phyloP scores from a whole-genome alignment of 2,888 invertebrate genomes.

The Notodonta dromedarius region DNA sequence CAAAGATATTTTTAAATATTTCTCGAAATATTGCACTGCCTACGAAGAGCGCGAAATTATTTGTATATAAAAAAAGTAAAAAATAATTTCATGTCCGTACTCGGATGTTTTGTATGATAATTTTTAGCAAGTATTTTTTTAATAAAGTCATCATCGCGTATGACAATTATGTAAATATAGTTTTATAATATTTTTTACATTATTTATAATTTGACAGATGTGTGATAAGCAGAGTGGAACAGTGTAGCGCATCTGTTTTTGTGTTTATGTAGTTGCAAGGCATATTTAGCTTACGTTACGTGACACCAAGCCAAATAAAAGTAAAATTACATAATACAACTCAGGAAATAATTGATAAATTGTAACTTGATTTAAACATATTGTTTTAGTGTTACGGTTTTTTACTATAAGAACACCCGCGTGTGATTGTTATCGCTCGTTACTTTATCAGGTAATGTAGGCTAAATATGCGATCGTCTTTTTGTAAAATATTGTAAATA shows the following conservation, averaged over 20 bases:
- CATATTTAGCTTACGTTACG: conserved; percentile 59
- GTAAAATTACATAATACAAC: not conserved
- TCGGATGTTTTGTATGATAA: conserved; percentile 58
- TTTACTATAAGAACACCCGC: conserved; percentile 31
- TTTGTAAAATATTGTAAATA: conserved; percentile 74
- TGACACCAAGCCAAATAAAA: conserved; percentile 45
- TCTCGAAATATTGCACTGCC: conserved; percentile 64
- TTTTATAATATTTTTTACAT: conserved; percentile 66
- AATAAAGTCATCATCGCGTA: conserved; percentile 49
- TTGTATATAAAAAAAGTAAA: conserved; percentile 35
- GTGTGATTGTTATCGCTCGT: conserved; percentile 14
- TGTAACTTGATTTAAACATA: too few relatives aligned
- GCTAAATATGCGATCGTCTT: conserved; percentile 33
- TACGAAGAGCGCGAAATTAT: conserved; percentile 51
- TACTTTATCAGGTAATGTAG: conserved; percentile 26
- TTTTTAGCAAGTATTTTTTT: conserved; percentile 51
- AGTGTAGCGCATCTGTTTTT: conserved; percentile 43
- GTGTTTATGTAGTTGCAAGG: conserved; percentile 28
- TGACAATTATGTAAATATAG: conserved; percentile 77
- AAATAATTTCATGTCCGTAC: conserved; percentile 48
- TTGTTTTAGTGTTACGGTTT: not conserved
- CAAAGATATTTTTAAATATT: conserved; percentile 38
- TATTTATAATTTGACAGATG: conserved; percentile 55
- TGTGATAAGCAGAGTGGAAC: conserved; percentile 42
- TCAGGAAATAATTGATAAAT: not conserved